A percentile compares a stretch with the other conserved stretches of the same genome.
Conservation (phyloP, 2,113 vertebrate genomes). For the Nibea albiflora region DNA sequence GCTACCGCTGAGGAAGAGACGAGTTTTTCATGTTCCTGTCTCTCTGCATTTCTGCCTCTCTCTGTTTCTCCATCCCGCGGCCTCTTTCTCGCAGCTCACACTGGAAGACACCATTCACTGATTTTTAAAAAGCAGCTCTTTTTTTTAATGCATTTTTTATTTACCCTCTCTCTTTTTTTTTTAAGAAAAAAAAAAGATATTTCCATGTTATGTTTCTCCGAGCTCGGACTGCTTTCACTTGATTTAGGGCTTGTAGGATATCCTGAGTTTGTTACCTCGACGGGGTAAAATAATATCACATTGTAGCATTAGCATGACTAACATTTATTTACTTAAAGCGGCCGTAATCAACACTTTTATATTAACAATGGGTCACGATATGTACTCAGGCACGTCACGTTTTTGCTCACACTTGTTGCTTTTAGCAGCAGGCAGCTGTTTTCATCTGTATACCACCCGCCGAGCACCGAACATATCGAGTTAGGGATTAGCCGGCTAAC, state of each 20-base stretch:
- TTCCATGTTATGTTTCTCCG: constrained; percentile 1
- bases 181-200: neutral
- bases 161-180: neutral
- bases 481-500: neutral
- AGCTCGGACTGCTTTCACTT: constrained; percentile 8
- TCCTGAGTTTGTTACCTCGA: constrained; percentile 21
- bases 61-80: constrained; percentile 33
- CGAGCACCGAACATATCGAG: neutral
- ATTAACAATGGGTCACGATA: neutral
- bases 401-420: neutral
- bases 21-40: constrained; percentile 59
- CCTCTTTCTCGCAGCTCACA: constrained; percentile 34
- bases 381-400: neutral
- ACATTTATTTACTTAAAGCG: constrained; percentile 24
- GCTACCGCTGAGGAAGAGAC: constrained; percentile 64
- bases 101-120: constrained; percentile 31
- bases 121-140: constrained; percentile 8
- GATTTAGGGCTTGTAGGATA: constrained; percentile 30
- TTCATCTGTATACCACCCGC: neutral
- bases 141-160: constrained; percentile 26
- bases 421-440: neutral
- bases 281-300: constrained; percentile 7
- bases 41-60: constrained; percentile 47
- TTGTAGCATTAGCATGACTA: neutral
- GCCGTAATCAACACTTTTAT: constrained; percentile 13